Conservation (phyloP, 2,113 vertebrate species). For the Scolopax mira region DNA sequence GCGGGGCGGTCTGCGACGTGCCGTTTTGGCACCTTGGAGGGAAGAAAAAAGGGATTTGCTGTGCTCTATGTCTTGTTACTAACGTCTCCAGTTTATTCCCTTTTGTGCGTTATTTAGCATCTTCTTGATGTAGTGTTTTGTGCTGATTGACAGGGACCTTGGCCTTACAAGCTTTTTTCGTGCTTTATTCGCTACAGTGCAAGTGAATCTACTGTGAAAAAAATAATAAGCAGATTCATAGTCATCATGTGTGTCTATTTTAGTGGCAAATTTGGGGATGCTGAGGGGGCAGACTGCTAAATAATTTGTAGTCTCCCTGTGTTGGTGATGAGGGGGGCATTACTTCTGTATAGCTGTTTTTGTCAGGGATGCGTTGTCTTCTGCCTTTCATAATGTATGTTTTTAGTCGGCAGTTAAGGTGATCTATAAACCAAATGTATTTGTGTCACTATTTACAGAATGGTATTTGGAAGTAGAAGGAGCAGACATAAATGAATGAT, state of each 20-base stretch:
- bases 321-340: background rate
- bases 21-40: background rate
- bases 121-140: background rate
- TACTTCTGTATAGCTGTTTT: background rate
- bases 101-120: background rate
- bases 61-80: background rate
- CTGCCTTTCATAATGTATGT: background rate
- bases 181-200: background rate
- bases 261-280: background rate
- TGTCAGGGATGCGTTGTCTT: background rate
- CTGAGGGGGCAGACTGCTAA: background rate
- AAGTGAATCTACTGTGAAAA: background rate
- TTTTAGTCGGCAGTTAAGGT: background rate
- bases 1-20: rapidly evolving
- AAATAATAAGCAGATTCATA: background rate
- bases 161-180: background rate
- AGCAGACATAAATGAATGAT: background rate
- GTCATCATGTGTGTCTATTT: rapidly evolving
- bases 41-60: background rate
- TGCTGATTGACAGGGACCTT: background rate
- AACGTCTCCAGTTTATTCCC: rapidly evolving
- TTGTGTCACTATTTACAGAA: background rate
- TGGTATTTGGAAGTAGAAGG: background rate
- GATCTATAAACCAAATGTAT: background rate
- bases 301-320: background rate